Evolutionary conservation across 1,140 invertebrate genomes (phyloP).

Genomic region (Lysiphlebus fabarum): DNA sequence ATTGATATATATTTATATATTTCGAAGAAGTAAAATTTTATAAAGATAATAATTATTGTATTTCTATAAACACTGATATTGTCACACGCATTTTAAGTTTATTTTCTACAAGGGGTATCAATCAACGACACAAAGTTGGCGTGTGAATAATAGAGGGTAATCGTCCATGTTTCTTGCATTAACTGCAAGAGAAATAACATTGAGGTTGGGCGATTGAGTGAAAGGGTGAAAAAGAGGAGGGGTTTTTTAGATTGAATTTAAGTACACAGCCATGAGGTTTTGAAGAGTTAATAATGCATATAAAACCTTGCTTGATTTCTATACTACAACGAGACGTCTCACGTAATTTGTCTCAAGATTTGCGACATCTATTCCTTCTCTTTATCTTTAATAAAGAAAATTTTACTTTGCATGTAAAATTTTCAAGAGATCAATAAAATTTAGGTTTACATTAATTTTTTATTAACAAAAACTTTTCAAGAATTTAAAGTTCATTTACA

Average conservation of each 20-base stretch:
- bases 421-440: no score
- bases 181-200: slow-evolving; percentile 16
- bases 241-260: slow-evolving; percentile 47
- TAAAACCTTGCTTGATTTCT: slow-evolving; percentile 30
- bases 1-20: no score
- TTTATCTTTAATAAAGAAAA: neutral
- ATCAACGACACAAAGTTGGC: slow-evolving; percentile 39
- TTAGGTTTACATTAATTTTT: no score
- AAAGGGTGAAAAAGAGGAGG: slow-evolving; percentile 34
- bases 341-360: slow-evolving; percentile 13
- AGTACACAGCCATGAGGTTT: slow-evolving; percentile 50
- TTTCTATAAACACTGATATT: slow-evolving; percentile 26
- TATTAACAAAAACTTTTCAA: no score
- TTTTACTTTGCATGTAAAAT: no score
- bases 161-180: slow-evolving; percentile 38
- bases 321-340: slow-evolving; percentile 30
- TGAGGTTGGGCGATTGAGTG: slow-evolving; percentile 15
- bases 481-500: no score
- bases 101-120: slow-evolving; percentile 36
- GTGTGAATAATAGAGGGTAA: slow-evolving; percentile 51
- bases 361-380: neutral
- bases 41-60: slow-evolving; percentile 21
- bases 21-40: neutral
- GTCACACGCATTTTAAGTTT: slow-evolving; percentile 9
- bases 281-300: slow-evolving; percentile 48